These are phyloP conservation scores for Propithecus perrieri DNA, from an alignment of 2,797 vertebrate genomes.

Conservation along the genomic window DNA sequence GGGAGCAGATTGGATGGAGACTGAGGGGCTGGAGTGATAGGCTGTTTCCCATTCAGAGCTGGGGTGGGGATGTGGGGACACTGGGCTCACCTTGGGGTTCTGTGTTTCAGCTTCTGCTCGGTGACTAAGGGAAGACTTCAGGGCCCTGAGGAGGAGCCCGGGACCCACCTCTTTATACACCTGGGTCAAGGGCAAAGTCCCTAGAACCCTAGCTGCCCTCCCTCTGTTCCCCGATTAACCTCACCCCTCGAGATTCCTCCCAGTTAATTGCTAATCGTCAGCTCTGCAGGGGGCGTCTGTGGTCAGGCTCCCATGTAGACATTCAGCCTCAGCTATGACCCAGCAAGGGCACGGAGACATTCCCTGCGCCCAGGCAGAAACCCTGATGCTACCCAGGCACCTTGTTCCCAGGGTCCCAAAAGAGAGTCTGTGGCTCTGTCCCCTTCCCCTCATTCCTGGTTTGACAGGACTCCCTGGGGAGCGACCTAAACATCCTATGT, in stretches of 20 bases:
- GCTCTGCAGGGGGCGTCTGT: slow-evolving; percentile 29
- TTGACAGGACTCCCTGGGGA: neutral
- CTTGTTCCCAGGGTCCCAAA: neutral
- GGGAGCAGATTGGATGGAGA: neutral
- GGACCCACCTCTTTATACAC: slow-evolving; percentile 80
- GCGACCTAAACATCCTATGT: neutral
- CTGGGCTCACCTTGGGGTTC: slow-evolving; percentile 61
- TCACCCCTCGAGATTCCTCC: slow-evolving; percentile 82
- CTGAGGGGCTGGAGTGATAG: neutral
- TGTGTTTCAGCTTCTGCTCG: neutral
- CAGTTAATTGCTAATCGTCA: slow-evolving; percentile 86
- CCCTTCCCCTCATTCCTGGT: neutral
- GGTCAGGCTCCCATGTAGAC: neutral
- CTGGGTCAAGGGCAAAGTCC: slow-evolving; percentile 85
- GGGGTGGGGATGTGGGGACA: neutral
- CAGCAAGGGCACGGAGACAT: neutral
- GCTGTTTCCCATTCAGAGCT: neutral
- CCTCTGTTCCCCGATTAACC: slow-evolving; percentile 69
- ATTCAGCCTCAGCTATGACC: neutral
- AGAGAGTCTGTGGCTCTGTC: neutral
- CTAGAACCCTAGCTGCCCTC: slow-evolving; percentile 74
- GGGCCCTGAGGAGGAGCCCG: neutral
- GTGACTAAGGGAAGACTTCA: slow-evolving; percentile 14
- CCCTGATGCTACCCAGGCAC: neutral
- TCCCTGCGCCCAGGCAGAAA: neutral